Percentiles rank a stretch among this genome's conserved stretches.
phyloP scores from a whole-genome alignment of 1,140 invertebrate genomes.

The Druon quercuslanigerum region DNA sequence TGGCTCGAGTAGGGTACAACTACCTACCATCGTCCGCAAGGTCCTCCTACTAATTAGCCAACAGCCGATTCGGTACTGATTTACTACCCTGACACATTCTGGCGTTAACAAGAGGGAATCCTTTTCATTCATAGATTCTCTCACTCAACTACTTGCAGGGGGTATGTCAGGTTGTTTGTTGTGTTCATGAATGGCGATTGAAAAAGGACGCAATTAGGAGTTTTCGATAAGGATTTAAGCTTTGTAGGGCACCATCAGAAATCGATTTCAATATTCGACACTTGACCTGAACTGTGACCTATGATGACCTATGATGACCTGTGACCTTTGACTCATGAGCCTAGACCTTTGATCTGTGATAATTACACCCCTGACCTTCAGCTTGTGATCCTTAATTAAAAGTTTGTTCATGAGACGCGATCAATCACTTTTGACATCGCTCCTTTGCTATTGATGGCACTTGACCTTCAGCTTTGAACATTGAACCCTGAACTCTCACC shows the following conservation, averaged over 20 bases:
- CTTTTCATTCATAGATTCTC: conserved; percentile 72
- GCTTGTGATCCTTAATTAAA: no score
- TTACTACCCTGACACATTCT: conserved; percentile 65
- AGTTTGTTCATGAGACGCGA: no score
- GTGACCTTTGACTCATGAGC: no score
- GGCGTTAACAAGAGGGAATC: conserved; percentile 56
- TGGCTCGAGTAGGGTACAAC: conserved; percentile 58
- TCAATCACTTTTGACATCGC: no score
- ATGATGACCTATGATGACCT: no score
- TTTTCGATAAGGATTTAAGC: not conserved
- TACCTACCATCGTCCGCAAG: conserved; percentile 52
- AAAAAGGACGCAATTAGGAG: not conserved
- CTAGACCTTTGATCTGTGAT: no score
- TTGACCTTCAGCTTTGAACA: no score
- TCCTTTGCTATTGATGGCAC: no score
- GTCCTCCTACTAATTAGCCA: conserved; percentile 70
- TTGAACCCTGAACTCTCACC: no score
- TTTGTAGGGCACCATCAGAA: not conserved
- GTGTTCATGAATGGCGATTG: not conserved
- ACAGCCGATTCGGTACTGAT: conserved; percentile 69
- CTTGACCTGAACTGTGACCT: no score
- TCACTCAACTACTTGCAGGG: conserved; percentile 41
- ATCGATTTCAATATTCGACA: no score
- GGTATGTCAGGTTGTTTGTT: not conserved
- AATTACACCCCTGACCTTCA: no score